phyloP scores from a whole-genome alignment of 2,113 vertebrate genomes.

The Cottus gobio region DNA sequence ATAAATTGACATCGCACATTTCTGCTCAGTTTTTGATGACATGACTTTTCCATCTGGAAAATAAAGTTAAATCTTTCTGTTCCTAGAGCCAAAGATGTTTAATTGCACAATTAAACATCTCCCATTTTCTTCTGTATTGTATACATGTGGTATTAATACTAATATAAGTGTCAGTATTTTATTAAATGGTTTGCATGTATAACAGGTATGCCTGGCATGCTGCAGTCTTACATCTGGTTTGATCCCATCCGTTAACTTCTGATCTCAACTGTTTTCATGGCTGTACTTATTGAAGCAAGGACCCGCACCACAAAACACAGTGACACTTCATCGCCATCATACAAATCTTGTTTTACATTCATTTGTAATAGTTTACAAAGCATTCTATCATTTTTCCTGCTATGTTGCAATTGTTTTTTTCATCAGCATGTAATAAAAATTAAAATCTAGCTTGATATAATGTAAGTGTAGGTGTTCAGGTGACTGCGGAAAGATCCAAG shows the following conservation, averaged over 20 bases:
- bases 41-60: not conserved
- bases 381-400: not conserved
- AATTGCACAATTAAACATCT: not conserved
- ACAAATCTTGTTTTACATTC: not conserved
- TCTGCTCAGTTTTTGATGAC: not conserved
- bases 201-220: not conserved
- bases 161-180: not conserved
- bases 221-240: not conserved
- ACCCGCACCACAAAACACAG: not conserved
- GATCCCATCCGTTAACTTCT: not conserved
- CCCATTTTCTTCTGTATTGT: not conserved
- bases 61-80: not conserved
- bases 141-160: not conserved
- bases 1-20: not conserved
- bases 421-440: not conserved
- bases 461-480: not conserved
- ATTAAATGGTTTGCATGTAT: not conserved
- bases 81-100: not conserved
- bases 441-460: not conserved
- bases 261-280: not conserved
- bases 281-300: not conserved
- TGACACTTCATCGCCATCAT: not conserved
- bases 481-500: not conserved
- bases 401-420: not conserved
- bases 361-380: not conserved